A percentile compares a stretch with the other conserved stretches of the same genome.
These are phyloP conservation scores for Syngnathus acus DNA, from an alignment of 2,797 vertebrate genomes.

Conservation along the genomic window DNA sequence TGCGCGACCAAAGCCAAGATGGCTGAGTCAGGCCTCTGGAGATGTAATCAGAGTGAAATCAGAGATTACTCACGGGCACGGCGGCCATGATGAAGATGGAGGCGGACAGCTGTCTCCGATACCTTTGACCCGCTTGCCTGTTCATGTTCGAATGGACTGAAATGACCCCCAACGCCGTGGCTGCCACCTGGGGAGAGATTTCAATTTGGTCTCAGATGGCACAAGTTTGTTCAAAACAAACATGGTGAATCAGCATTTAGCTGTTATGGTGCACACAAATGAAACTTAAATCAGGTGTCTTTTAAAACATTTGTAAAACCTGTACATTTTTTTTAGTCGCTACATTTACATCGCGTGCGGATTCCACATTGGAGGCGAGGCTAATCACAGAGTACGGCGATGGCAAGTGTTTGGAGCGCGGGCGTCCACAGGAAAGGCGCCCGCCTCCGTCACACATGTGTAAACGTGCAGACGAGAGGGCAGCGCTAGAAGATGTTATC, in stretches of 20 bases:
- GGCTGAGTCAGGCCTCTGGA: slow-evolving; percentile 25
- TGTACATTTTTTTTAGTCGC: not conserved
- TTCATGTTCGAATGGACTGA: slow-evolving; percentile 16
- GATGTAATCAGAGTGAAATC: slow-evolving; percentile 31
- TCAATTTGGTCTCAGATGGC: not conserved
- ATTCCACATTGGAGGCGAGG: not conserved
- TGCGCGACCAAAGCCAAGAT: slow-evolving; percentile 8
- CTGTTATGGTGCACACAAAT: too few species aligned
- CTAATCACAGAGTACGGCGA: slow-evolving; percentile 5
- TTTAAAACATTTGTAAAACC: too few species aligned
- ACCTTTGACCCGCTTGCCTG: slow-evolving; percentile 37
- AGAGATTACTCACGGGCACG: slow-evolving; percentile 21
- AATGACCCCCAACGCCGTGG: slow-evolving; percentile 15
- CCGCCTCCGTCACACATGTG: slow-evolving; percentile 42
- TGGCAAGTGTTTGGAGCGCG: slow-evolving; percentile 16
- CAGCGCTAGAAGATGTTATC: slow-evolving; percentile 54
- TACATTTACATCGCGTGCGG: not conserved
- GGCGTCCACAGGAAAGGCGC: slow-evolving; percentile 53
- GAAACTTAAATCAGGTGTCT: too few species aligned
- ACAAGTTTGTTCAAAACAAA: too few species aligned
- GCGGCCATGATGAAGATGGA: slow-evolving; percentile 12
- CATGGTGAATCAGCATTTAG: too few species aligned
- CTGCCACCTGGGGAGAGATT: slow-evolving; percentile 27
- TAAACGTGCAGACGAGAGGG: slow-evolving; percentile 59
- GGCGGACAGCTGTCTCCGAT: slow-evolving; percentile 21